Evolutionary conservation across 2,888 invertebrate genomes (phyloP).

Genomic region (Standfussiana lucernea): DNA sequence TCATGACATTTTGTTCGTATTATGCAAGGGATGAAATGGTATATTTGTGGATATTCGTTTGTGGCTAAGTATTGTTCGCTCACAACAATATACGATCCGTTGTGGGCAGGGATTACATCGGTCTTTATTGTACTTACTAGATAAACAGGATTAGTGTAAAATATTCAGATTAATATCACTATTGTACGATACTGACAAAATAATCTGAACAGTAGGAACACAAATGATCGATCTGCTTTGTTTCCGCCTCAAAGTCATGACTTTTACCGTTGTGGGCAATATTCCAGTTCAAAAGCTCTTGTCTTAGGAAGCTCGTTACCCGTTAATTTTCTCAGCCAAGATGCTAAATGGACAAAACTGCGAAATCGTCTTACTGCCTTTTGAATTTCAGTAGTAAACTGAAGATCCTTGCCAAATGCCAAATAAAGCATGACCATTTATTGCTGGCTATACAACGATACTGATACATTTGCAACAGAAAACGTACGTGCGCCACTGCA

Average conservation of each 20-base stretch:
- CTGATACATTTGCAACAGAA: not conserved
- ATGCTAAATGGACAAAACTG: not conserved
- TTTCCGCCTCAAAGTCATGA: not conserved
- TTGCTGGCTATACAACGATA: not conserved
- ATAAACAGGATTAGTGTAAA: slow-evolving; percentile 40
- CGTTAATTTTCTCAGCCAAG: not conserved
- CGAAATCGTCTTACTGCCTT: not conserved
- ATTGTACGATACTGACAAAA: slow-evolving; percentile 7
- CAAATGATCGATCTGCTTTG: slow-evolving; percentile 11
- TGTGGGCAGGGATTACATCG: slow-evolving; percentile 40
- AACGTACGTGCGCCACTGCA: not conserved
- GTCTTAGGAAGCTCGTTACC: not conserved
- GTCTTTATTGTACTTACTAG: slow-evolving; percentile 35
- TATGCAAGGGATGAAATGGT: slow-evolving; percentile 40
- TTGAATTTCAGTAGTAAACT: not conserved
- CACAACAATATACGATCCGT: slow-evolving; percentile 25
- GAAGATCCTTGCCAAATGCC: not conserved
- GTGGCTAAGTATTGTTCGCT: slow-evolving; percentile 33
- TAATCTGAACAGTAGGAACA: slow-evolving; percentile 13
- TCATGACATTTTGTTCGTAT: slow-evolving; percentile 50
- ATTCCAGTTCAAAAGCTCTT: not conserved
- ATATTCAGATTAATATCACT: slow-evolving; percentile 38
- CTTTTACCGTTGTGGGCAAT: not conserved
- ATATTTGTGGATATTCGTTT: slow-evolving; percentile 33
- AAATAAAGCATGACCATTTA: not conserved